Base-by-base conservation (phyloP, 2,797 vertebrate species). In the Thunnus albacares region DNA sequence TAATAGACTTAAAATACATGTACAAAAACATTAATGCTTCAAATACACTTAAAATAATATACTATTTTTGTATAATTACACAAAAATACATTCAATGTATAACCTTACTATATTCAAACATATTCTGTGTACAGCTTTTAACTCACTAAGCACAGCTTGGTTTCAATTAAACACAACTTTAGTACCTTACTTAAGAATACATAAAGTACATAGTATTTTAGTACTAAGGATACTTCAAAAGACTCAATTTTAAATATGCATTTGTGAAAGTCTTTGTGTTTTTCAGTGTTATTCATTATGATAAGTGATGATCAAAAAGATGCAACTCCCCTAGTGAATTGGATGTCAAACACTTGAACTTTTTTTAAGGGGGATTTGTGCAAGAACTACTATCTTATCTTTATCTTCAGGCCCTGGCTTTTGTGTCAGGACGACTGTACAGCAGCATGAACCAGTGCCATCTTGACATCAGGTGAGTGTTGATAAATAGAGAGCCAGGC, bases 361-460 rank as follows among this genome's bases (percentile, higher is more conserved):
- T 24, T 75, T 55, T 12, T 35, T 43, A 12, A 38, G 66, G 61
- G 4, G 35, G 30, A 57, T 69, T 68, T 0, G 60, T 65, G 30
- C 65, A 43, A 49, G 43, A 28, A 20, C 59, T 28, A 0, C 43
- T 75, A 69, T 81, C 80, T 84, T 88, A 81, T 88, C 81, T 83
- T 84, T 84, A 79, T 86, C 81, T 81, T 72, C 79, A 86, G 81
- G 47, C 53, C 2, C 5, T 15, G 52, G 20, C 9, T 24, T 62
- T 64, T 76, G 67, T 68, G 71, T 67, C 10, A 20, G 35, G 71
- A 49, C 2, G 17, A 47, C 77, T 0, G 1, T 26, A 26, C 28
- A 4, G 68, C 71, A 33, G 49, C 59, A 18, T 10, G 41, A 24
- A 24, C 12, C 49, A 0, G 51, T 3, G 52, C 5, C 62, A 13